Percentiles rank a stretch among this genome's conserved stretches.
Conservation (phyloP, 2,797 vertebrate genomes). For the Takifugu rubripes region DNA sequence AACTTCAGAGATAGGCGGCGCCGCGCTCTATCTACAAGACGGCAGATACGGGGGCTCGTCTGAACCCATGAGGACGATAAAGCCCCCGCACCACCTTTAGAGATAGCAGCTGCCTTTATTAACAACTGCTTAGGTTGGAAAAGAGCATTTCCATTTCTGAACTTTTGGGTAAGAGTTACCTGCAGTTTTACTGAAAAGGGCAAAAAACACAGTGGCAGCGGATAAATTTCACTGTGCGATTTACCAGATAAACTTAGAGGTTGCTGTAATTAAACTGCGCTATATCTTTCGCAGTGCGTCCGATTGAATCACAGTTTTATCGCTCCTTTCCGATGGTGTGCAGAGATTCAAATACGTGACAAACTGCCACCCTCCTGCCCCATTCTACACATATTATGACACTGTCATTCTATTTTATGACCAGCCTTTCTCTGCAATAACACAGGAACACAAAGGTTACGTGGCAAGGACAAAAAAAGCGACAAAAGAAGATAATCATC, state of each 20-base stretch:
- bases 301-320: conserved; percentile 42
- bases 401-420: conserved; percentile 56
- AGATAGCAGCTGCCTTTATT: conserved; percentile 44
- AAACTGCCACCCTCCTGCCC: conserved; percentile 36
- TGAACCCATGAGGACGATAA: conserved; percentile 55
- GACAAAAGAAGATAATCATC: conserved; percentile 45
- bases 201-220: conserved; percentile 12
- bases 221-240: too few species aligned
- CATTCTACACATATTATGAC: conserved; percentile 47
- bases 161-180: conserved; percentile 34
- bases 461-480: conserved; percentile 29
- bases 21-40: conserved; percentile 54
- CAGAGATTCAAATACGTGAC: conserved; percentile 50
- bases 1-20: conserved; percentile 35
- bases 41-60: conserved; percentile 48
- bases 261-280: conserved; percentile 55
- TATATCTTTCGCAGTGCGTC: conserved; percentile 56
- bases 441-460: conserved; percentile 21
- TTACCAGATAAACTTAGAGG: conserved; percentile 17
- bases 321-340: conserved; percentile 38
- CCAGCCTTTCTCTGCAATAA: conserved; percentile 30
- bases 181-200: conserved; percentile 34
- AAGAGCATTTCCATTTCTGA: conserved; percentile 35
- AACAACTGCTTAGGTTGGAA: conserved; percentile 52
- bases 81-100: conserved; percentile 33